phyloP scores from a whole-genome alignment of 1,140 invertebrate genomes.

The Matsumurasca onukii region DNA sequence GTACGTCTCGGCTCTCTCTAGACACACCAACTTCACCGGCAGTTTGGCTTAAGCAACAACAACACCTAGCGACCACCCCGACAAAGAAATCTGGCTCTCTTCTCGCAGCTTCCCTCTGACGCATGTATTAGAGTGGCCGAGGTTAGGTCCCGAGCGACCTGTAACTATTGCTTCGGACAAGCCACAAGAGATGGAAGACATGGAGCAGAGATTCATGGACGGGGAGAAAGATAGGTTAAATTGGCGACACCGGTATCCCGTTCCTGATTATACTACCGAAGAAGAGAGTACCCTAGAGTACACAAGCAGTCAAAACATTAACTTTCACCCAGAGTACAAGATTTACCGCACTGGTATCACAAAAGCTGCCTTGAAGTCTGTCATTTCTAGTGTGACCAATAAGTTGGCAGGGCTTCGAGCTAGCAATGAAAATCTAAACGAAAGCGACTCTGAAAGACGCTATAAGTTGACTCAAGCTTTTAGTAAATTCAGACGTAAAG shows the following conservation, averaged over 20 bases:
- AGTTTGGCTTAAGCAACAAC: constrained; percentile 61
- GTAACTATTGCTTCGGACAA: constrained; percentile 73
- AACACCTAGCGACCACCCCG: constrained; percentile 50
- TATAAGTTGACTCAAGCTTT: constrained; percentile 44
- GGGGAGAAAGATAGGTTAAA: constrained; percentile 52
- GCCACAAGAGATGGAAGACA: constrained; percentile 55
- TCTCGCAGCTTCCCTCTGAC: constrained; percentile 72
- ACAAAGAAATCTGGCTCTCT: constrained; percentile 71
- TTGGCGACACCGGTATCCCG: constrained; percentile 45
- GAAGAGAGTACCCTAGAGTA: constrained; percentile 56
- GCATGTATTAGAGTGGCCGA: constrained; percentile 49
- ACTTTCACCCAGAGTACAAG: constrained; percentile 73
- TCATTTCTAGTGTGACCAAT: constrained; percentile 49
- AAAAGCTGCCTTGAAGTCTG: constrained; percentile 49
- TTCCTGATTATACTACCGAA: constrained; percentile 47
- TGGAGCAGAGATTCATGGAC: constrained; percentile 57
- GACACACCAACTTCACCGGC: constrained; percentile 58
- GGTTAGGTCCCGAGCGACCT: constrained; percentile 56
- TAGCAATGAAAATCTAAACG: constrained; percentile 52
- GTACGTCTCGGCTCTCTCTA: constrained; percentile 34
- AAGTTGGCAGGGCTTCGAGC: constrained; percentile 44
- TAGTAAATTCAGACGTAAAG: constrained; percentile 41
- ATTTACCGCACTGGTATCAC: constrained; percentile 57
- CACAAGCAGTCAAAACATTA: constrained; percentile 50
- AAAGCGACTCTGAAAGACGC: constrained; percentile 47